phyloP scores from a whole-genome alignment of 2,888 invertebrate species.

The Lithosia quadra region DNA sequence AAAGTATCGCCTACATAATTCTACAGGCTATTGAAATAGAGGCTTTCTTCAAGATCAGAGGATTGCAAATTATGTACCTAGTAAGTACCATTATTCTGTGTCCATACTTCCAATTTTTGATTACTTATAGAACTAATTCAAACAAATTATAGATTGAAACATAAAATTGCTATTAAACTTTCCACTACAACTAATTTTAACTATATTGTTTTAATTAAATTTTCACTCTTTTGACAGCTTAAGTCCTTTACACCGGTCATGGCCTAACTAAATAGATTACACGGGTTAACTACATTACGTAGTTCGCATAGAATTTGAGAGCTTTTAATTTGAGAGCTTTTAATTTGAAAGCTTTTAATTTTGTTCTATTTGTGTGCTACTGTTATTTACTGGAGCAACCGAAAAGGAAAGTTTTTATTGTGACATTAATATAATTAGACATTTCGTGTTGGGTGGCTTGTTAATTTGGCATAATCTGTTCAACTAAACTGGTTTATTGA shows the following conservation, averaged over 20 bases:
- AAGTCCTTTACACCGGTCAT: conserved; percentile 29
- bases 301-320: conserved; percentile 29
- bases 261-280: conserved; percentile 35
- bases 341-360: conserved; percentile 22
- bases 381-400: conserved; percentile 1
- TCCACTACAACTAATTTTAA: conserved; percentile 26
- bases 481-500: background rate
- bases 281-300: conserved; percentile 26
- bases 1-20: too few relatives aligned
- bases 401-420: conserved; percentile 9
- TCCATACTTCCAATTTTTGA: background rate
- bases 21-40: too few relatives aligned
- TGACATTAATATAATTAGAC: background rate
- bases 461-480: background rate
- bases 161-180: background rate
- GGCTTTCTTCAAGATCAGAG: too few relatives aligned
- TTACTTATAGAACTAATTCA: too few relatives aligned
- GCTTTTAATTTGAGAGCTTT: conserved; percentile 17
- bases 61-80: too few relatives aligned
- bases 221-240: conserved; percentile 24
- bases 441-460: background rate
- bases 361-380: background rate
- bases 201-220: conserved; percentile 39
- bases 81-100: too few relatives aligned
- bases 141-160: background rate